Base-by-base conservation (phyloP, 2,888 invertebrate species). In the Rhabditophanes sp. region DNA sequence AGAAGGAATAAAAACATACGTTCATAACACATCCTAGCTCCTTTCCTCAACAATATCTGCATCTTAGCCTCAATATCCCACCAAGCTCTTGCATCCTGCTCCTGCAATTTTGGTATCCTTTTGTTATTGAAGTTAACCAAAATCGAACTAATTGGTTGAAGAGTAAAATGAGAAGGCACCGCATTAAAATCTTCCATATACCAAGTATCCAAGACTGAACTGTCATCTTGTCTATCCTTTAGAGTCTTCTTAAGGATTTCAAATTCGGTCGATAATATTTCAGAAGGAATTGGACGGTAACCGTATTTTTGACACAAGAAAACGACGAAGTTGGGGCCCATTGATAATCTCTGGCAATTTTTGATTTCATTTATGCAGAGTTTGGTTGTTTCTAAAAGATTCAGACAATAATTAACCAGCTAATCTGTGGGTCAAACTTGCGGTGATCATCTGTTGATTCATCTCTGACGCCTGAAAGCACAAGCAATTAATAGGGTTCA, bases 361-460 rank as follows among this genome's bases (percentile, higher is more conserved):
- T 83, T 81, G 43, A 93, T 90, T 71, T 93, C 93, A 44, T 82
- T 76, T 84, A 93, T 88, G 65, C 93, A 93, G 0, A 93, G 75
- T 59, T 88, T 85, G 0, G 90, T 90, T 14, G 90, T 93, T 88
- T n/a, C n/a, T n/a, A n/a, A n/a, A n/a, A n/a, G n/a, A n/a, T n/a
- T n/a, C n/a, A n/a, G n/a, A n/a, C n/a, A n/a, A n/a, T n/a, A n/a
- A n/a, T n/a, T n/a, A n/a, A n/a, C n/a, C n/a, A n/a, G n/a, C n/a
- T n/a, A n/a, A n/a, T n/a, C n/a, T n/a, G n/a, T n/a, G n/a, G n/a
- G n/a, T n/a, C n/a, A n/a, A n/a, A n/a, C n/a, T n/a, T n/a, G n/a
- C n/a, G n/a, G n/a, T 93, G 93, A 75, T 93, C 93, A 61, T 93
- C 90, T 0, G 90, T 93, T 0, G 90, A 88, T 68, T 90, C 90